Evolutionary conservation across 2,113 vertebrate genomes (phyloP), one percentile per base, ranked within the genome.

Genomic region (Megaleporinus macrocephalus): DNA sequence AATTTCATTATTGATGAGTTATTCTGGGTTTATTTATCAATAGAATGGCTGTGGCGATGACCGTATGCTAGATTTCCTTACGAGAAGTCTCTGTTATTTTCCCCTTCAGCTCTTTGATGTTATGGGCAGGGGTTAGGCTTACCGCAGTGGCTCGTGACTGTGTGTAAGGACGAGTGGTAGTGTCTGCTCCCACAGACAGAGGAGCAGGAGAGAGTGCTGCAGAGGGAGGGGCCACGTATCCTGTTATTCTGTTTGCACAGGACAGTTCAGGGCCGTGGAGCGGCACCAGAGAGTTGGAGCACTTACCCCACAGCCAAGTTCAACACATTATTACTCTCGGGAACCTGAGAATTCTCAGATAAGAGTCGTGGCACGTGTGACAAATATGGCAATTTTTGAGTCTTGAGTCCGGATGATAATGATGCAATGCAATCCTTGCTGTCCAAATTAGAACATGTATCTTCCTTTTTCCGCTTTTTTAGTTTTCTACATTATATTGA

Each of bases 201-300:
- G 55, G 47, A 51, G 5, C 24, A 59, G 26, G 22, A 76, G 57
- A 82, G 81, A 79, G 62, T 49, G 77, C 63, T 61, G 65, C 74
- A 51, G 41, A 29, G 85, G 63, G 41, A 29, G 85, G 63, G 51
- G 72, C 51, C 81, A 83, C 30, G 20, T 78, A 78, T 88, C 89
- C 89, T 92, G 90, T 87, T 90, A 86, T 91, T 85, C 85, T 84
- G 61, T 69, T 78, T 89, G 78, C 62, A 65, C 69, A 78, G 76
- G 78, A 80, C 44, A 55, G 66, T 78, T 47, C 69, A 49, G 61
- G 79, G 78, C 79, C 82, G 65, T 27, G 66, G 73, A 49, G 29
- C 22, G 4, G 53, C 30, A 61, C 22, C 78, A 84, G 15, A 33
- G 62, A 51, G 22, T 29, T 12, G 69, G 3, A 49, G 73, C 65